phyloP scores from a whole-genome alignment of 64 coral and sea anemone species.

The Hydrozoanthus tunicans region DNA sequence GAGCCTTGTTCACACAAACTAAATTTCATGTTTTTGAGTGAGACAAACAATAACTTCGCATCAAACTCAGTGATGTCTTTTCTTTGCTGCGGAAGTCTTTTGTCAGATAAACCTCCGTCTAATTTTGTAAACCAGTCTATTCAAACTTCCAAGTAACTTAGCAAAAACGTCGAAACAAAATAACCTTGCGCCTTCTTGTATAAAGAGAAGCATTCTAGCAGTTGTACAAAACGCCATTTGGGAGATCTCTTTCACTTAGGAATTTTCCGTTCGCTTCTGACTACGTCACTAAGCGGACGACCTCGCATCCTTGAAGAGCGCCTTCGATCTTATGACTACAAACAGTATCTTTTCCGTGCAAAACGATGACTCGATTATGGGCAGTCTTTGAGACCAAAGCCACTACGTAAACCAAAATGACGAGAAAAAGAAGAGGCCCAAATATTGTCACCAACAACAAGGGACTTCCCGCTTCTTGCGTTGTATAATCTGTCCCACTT shows the following conservation, averaged over 20 bases:
- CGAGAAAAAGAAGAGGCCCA: not conserved
- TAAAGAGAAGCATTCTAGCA: not conserved
- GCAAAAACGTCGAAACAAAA: not conserved
- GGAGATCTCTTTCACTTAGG: too few species aligned
- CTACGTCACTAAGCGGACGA: not conserved
- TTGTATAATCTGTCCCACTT: not conserved
- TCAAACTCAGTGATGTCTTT: not conserved
- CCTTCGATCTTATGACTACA: not conserved
- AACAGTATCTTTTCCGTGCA: not conserved
- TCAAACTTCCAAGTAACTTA: too few species aligned
- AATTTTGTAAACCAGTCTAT: too few species aligned
- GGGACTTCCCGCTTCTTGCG: not conserved
- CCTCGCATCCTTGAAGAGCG: not conserved
- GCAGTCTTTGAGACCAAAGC: not conserved
- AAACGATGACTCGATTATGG: not conserved
- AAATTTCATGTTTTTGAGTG: not conserved
- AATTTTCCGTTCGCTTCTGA: not conserved
- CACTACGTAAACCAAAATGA: not conserved
- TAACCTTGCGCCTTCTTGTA: not conserved
- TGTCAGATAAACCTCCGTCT: not conserved
- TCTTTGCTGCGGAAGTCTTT: not conserved
- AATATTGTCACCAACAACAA: constrained; percentile 6
- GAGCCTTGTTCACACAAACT: not conserved
- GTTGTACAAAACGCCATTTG: not conserved
- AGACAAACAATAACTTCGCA: not conserved